A percentile compares a stretch with the other conserved stretches of the same genome.
Evolutionary conservation across 2,113 vertebrate genomes (phyloP).

Genomic region (Platichthys flesus): DNA sequence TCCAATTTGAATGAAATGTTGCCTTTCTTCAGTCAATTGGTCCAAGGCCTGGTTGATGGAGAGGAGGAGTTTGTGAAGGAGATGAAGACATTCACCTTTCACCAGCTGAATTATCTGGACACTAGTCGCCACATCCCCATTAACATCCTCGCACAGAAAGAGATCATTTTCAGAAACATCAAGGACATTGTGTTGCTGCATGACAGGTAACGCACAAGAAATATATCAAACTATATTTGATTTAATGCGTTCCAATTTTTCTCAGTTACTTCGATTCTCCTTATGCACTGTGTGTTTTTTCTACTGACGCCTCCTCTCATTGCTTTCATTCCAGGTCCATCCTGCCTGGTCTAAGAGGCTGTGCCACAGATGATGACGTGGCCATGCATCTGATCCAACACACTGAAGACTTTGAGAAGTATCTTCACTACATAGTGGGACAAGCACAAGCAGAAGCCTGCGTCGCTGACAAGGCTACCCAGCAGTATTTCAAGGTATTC

Average conservation of each 20-base stretch:
- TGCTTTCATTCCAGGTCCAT: conserved; percentile 74
- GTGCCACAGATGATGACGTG: conserved; percentile 92
- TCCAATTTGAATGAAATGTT: conserved; percentile 31
- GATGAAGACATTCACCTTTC: conserved; percentile 75
- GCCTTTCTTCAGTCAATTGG: conserved; percentile 72
- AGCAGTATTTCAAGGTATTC: conserved; percentile 92
- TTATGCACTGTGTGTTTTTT: not conserved
- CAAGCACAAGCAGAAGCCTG: conserved; percentile 90
- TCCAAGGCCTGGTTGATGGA: conserved; percentile 77
- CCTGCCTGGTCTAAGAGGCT: conserved; percentile 83
- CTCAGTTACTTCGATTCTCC: not conserved
- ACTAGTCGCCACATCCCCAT: conserved; percentile 60
- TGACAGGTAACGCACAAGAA: conserved; percentile 80
- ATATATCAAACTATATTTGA: not conserved
- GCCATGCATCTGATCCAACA: conserved; percentile 92
- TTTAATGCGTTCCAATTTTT: not conserved
- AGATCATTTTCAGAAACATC: conserved; percentile 91
- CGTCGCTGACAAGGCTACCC: conserved; percentile 86
- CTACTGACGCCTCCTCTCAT: not conserved
- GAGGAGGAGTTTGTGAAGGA: conserved; percentile 82
- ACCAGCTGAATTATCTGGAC: conserved; percentile 72
- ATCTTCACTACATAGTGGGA: conserved; percentile 93
- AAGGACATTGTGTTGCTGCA: conserved; percentile 89
- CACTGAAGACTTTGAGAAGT: conserved; percentile 87
- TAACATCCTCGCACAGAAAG: conserved; percentile 76